Evolutionary conservation across 2,113 vertebrate genomes (phyloP).

Genomic region (Etheostoma cragini): DNA sequence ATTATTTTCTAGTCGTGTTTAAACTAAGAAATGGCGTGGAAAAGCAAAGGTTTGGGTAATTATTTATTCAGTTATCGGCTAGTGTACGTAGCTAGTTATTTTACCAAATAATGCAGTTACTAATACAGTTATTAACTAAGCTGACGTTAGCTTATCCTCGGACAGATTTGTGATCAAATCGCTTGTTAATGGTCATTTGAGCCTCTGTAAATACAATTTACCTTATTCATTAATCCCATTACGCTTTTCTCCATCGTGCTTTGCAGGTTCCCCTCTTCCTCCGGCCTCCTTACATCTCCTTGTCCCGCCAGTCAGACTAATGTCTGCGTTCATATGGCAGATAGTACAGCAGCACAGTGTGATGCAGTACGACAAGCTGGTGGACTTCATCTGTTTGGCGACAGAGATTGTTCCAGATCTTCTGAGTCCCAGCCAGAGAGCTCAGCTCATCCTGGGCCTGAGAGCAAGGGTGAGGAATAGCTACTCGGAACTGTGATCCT

Average conservation of each 20-base stretch:
- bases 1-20: background rate
- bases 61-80: background rate
- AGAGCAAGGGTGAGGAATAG: slow-evolving; percentile 80
- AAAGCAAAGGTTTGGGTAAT: slow-evolving; percentile 44
- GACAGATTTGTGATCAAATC: background rate
- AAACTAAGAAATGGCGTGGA: slow-evolving; percentile 38
- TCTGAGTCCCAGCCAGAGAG: slow-evolving; percentile 77
- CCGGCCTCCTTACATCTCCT: slow-evolving; percentile 65
- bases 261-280: slow-evolving; percentile 48
- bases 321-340: slow-evolving; percentile 80
- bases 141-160: slow-evolving; percentile 8
- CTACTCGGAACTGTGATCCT: background rate
- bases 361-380: slow-evolving; percentile 78
- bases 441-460: slow-evolving; percentile 82
- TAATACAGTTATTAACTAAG: background rate
- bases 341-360: slow-evolving; percentile 64
- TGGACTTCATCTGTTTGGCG: slow-evolving; percentile 79
- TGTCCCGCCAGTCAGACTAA: slow-evolving; percentile 74
- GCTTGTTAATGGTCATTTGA: background rate
- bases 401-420: slow-evolving; percentile 79
- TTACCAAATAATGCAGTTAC: background rate
- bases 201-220: background rate
- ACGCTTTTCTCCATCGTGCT: background rate
- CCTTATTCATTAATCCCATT: background rate
- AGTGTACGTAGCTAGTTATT: background rate